phyloP scores from a whole-genome alignment of 1,140 invertebrate species.

The Calephelis nemesis region DNA sequence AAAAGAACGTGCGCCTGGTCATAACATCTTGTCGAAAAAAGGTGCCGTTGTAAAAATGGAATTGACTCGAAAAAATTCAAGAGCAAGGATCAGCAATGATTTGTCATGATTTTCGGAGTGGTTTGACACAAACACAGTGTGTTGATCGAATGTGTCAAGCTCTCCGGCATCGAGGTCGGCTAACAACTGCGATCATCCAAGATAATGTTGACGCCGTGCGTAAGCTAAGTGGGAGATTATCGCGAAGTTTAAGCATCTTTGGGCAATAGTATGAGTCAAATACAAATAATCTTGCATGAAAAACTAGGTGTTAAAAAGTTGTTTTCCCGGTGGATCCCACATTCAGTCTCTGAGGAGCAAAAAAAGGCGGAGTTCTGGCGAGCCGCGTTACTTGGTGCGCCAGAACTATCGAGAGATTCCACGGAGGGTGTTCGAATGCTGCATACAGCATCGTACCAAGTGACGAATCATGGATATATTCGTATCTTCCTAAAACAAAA shows the following conservation, averaged over 20 bases:
- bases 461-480: constrained; percentile 25
- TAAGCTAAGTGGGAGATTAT: constrained; percentile 8
- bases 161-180: constrained; percentile 22
- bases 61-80: constrained; percentile 20
- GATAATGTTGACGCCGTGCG: constrained; percentile 27
- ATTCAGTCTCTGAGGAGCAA: constrained; percentile 20
- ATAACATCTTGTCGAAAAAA: no score
- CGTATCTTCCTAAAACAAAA: constrained; percentile 26
- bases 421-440: constrained; percentile 26
- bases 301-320: constrained; percentile 14
- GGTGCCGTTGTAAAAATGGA: constrained; percentile 12
- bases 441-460: constrained; percentile 24
- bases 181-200: constrained; percentile 22
- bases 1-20: no score
- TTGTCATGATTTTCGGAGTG: constrained; percentile 18
- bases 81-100: constrained; percentile 10
- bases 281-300: constrained; percentile 24
- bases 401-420: constrained; percentile 27
- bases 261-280: neutral
- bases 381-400: constrained; percentile 28
- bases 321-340: no score
- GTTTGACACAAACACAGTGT: constrained; percentile 21
- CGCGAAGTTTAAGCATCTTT: no score
- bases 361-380: no score
- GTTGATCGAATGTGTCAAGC: constrained; percentile 14